A percentile compares a stretch with the other conserved stretches of the same genome.
phyloP scores from a whole-genome alignment of 2,888 invertebrate genomes.

The Drosophila hamatofila region DNA sequence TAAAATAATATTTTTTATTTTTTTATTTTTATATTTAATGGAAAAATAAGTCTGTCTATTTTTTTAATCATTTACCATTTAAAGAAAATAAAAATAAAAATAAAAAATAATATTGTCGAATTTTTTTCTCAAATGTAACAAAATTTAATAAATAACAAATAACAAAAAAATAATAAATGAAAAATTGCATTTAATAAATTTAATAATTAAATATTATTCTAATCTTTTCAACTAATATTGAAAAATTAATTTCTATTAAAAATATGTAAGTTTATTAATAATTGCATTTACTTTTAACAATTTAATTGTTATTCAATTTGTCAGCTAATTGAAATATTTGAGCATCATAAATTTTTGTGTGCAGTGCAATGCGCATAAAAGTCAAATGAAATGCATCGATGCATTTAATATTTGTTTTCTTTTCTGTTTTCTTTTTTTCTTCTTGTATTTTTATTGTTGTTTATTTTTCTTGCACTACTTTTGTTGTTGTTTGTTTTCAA shows the following conservation, averaged over 20 bases:
- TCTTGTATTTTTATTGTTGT: neutral
- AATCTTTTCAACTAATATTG: neutral
- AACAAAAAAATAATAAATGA: neutral
- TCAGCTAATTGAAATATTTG: constrained; percentile 52
- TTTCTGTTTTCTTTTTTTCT: neutral
- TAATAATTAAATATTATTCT: neutral
- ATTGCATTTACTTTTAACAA: neutral
- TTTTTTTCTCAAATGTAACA: too few relatives aligned
- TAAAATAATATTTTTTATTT: neutral
- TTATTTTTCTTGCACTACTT: constrained; percentile 47
- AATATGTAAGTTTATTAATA: neutral
- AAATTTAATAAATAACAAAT: neutral
- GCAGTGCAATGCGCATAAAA: constrained; percentile 5
- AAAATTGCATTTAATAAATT: too few relatives aligned
- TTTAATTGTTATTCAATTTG: constrained; percentile 12
- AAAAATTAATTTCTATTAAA: too few relatives aligned
- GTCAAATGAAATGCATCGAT: constrained; percentile 18
- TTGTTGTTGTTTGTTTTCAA: constrained; percentile 77
- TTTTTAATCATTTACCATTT: neutral
- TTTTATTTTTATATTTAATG: too few relatives aligned
- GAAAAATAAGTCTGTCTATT: too few relatives aligned
- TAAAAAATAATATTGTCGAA: neutral
- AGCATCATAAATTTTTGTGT: constrained; percentile 31
- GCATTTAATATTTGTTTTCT: constrained; percentile 4
- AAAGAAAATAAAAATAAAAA: neutral